Percentiles rank a stretch among this genome's conserved stretches.
These are phyloP conservation scores for Pampus argenteus DNA, from an alignment of 2,797 vertebrate genomes.

Conservation along the genomic window DNA sequence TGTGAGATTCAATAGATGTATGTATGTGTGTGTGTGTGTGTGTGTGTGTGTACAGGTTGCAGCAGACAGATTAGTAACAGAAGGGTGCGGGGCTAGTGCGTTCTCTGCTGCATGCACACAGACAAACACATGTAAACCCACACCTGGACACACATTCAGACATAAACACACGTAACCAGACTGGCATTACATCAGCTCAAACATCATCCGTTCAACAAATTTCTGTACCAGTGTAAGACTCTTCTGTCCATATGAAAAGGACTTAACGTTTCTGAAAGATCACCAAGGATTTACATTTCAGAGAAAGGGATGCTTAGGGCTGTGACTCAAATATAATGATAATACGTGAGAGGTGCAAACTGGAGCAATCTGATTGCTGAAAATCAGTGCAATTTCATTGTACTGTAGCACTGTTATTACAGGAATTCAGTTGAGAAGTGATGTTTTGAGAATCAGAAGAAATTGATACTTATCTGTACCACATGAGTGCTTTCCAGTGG, in stretches of 20 bases:
- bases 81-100: constrained; percentile 69
- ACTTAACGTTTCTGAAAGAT: background rate
- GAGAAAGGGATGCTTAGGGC: background rate
- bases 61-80: constrained; percentile 44
- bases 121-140: background rate
- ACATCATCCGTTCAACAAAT: background rate
- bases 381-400: background rate
- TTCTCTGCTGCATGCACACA: constrained; percentile 48
- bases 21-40: constrained; percentile 6
- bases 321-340: no score
- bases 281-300: background rate
- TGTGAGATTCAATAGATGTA: constrained; percentile 2
- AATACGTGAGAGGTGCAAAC: background rate
- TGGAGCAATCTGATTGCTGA: background rate
- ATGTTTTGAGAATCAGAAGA: constrained; percentile 18
- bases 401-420: background rate
- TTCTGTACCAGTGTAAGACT: background rate
- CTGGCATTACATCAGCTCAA: background rate
- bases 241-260: background rate
- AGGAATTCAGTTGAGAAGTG: background rate
- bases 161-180: background rate
- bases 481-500: constrained; percentile 16
- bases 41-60: constrained; percentile 12
- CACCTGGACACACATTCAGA: constrained; percentile 8
- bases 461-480: background rate